Evolutionary conservation across 2,888 invertebrate species (phyloP).

Genomic region (Pecten maximus): DNA sequence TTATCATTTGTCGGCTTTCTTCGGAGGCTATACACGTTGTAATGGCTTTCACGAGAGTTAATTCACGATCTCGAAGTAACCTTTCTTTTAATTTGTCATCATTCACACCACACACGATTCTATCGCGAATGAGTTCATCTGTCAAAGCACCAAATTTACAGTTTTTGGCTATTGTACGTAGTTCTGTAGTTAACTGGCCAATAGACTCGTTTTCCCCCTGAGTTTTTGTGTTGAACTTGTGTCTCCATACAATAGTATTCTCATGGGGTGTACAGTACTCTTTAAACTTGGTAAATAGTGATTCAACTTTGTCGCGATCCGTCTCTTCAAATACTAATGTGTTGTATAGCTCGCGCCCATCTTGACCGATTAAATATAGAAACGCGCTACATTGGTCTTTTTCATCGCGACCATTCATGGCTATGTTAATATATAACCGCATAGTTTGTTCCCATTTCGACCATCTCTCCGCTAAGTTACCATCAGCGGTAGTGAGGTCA

Average conservation of each 20-base stretch:
- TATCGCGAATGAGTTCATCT: constrained; percentile 39
- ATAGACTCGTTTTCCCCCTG: constrained; percentile 47
- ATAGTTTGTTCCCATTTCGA: constrained; percentile 42
- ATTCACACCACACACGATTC: constrained; percentile 43
- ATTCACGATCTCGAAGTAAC: constrained; percentile 47
- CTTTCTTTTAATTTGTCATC: constrained; percentile 51
- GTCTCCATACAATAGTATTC: constrained; percentile 42
- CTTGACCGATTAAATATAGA: constrained; percentile 41
- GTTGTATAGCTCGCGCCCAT: constrained; percentile 30
- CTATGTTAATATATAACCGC: constrained; percentile 41
- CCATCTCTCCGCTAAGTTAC: constrained; percentile 44
- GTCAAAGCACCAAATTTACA: constrained; percentile 52
- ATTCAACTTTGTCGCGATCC: constrained; percentile 40
- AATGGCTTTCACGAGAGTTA: constrained; percentile 26
- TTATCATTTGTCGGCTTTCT: background rate
- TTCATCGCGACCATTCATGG: constrained; percentile 31
- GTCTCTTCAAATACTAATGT: background rate
- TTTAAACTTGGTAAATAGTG: constrained; percentile 41
- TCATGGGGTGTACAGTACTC: constrained; percentile 38
- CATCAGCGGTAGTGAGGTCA: constrained; percentile 36
- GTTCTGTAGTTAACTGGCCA: constrained; percentile 45
- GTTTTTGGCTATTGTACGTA: constrained; percentile 50
- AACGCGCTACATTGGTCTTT: constrained; percentile 42
- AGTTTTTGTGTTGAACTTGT: constrained; percentile 43
- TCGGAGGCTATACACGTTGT: constrained; percentile 29